phyloP scores from a whole-genome alignment of 2,797 vertebrate species.

The Aselliscus stoliczkanus region DNA sequence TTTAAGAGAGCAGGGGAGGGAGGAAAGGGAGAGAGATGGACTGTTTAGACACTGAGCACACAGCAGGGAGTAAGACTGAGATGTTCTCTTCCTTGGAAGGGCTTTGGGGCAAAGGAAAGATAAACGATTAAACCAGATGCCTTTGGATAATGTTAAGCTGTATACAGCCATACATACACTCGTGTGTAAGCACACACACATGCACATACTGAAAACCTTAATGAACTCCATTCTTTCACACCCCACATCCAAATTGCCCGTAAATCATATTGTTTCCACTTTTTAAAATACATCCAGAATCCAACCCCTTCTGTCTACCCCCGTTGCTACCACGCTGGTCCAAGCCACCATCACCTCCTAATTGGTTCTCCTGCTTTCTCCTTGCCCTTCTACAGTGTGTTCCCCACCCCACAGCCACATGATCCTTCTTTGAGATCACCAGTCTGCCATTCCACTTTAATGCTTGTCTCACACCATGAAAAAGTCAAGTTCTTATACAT shows the following conservation, averaged over 20 bases:
- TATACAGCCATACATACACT: background rate
- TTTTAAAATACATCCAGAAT: background rate
- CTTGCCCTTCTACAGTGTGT: too few species aligned
- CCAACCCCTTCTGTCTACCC: background rate
- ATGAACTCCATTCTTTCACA: background rate
- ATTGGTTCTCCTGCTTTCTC: too few species aligned
- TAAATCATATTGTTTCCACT: background rate
- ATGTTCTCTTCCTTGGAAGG: background rate
- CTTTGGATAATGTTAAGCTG: background rate
- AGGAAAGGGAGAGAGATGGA: too few species aligned
- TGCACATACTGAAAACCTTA: background rate
- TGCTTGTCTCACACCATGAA: background rate
- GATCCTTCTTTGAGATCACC: background rate
- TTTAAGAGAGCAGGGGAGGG: background rate
- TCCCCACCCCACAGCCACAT: background rate
- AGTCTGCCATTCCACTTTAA: background rate
- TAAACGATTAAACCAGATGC: background rate
- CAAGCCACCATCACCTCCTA: too few species aligned
- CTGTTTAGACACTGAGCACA: background rate
- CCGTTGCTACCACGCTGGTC: too few species aligned
- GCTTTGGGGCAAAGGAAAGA: background rate
- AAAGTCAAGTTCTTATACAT: background rate
- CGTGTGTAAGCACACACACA: too few species aligned
- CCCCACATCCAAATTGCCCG: background rate
- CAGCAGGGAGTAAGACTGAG: background rate